These are phyloP conservation scores for Linepithema humile DNA, from an alignment of 1,140 invertebrate species.

Conservation along the genomic window DNA sequence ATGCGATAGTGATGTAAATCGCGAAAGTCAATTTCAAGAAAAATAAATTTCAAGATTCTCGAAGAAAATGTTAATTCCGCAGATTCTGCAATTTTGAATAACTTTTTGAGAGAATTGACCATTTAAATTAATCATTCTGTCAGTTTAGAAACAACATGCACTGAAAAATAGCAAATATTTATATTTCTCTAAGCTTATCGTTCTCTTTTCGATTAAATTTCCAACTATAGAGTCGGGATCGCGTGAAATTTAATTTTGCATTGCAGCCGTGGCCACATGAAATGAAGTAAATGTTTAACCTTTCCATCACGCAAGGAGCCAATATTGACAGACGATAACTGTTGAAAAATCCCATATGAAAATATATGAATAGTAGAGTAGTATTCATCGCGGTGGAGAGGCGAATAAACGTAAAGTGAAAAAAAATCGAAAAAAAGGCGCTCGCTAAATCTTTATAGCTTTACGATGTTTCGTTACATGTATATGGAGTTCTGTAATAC, in stretches of 20 bases:
- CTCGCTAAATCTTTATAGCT: not conserved
- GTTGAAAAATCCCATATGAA: conserved; percentile 16
- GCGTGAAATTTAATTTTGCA: conserved; percentile 5
- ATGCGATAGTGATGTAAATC: not conserved
- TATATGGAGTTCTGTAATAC: too few species aligned
- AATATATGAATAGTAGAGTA: conserved; percentile 6
- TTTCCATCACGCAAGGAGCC: conserved; percentile 30
- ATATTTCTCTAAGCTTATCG: not conserved
- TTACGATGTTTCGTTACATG: too few species aligned
- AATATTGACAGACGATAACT: conserved; percentile 34
- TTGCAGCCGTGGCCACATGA: not conserved
- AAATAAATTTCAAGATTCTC: not conserved
- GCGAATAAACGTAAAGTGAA: not conserved
- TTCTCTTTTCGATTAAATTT: conserved; percentile 9
- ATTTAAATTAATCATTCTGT: not conserved
- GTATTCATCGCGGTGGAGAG: not conserved
- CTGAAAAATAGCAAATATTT: not conserved
- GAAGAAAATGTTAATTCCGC: not conserved
- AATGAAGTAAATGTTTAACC: conserved; percentile 52
- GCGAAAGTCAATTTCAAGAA: not conserved
- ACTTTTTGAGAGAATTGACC: not conserved
- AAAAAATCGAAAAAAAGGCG: not conserved
- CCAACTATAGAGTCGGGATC: not conserved
- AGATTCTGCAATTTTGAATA: not conserved
- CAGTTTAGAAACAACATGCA: not conserved